phyloP scores from a whole-genome alignment of 2,113 vertebrate genomes.

The Dasyornis broadbenti region DNA sequence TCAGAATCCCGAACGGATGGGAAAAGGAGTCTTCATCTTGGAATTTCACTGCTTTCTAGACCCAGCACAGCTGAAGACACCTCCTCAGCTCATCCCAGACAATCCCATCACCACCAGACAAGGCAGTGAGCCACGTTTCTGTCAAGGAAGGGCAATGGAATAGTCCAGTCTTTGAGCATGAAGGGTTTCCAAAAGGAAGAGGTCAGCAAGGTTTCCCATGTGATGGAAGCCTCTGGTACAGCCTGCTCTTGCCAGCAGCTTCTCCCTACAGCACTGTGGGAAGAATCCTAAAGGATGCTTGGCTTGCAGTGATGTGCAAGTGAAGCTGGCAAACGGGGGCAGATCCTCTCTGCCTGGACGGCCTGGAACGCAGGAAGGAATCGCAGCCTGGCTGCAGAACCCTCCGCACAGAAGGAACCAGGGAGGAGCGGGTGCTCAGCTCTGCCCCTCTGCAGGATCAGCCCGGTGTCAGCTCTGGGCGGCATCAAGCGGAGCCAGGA shows the following conservation, averaged over 20 bases:
- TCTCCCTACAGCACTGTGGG: neutral
- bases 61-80: neutral
- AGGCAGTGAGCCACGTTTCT: neutral
- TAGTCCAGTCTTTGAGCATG: neutral
- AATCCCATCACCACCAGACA: neutral
- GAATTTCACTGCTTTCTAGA: neutral
- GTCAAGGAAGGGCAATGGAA: neutral
- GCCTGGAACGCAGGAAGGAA: neutral
- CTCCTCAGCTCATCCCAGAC: neutral
- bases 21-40: neutral
- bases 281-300: neutral
- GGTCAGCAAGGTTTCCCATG: neutral
- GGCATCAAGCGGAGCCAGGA: neutral
- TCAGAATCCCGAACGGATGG: neutral
- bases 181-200: neutral
- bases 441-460: neutral
- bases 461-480: neutral
- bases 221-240: neutral
- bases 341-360: neutral
- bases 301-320: neutral
- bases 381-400: neutral
- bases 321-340: rapidly evolving
- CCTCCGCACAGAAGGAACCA: rapidly evolving
- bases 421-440: neutral
- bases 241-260: neutral